These are phyloP conservation scores for Anguilla rostrata DNA, from an alignment of 2,113 vertebrate species.

Conservation along the genomic window DNA sequence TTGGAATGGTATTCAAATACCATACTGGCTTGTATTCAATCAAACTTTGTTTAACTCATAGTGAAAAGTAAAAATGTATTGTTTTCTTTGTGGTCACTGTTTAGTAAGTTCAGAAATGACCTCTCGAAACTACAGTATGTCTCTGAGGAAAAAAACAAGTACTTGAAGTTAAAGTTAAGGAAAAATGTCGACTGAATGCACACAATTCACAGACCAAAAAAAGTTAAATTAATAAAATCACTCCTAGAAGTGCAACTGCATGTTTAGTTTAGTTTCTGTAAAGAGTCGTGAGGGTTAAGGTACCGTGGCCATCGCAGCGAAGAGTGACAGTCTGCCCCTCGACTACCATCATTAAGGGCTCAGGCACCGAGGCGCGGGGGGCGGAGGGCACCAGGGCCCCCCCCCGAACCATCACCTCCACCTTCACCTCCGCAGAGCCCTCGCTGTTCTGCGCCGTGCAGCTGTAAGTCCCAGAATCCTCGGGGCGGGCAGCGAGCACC, in stretches of 20 bases:
- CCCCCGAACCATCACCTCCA: constrained; percentile 79
- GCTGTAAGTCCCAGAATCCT: constrained; percentile 84
- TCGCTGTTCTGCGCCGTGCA: constrained; percentile 81
- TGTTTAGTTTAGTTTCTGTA: background rate
- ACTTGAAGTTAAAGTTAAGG: background rate
- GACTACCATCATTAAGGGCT: constrained; percentile 72
- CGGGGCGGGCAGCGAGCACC: constrained; percentile 77
- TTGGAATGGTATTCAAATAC: no score
- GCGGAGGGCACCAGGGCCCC: constrained; percentile 51
- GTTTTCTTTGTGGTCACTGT: no score
- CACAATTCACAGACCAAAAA: background rate
- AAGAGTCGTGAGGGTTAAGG: background rate
- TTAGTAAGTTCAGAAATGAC: no score
- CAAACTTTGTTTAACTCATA: background rate
- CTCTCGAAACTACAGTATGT: no score
- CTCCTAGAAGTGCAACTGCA: background rate
- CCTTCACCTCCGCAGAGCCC: constrained; percentile 75
- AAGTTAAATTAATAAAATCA: no score
- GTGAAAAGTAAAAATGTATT: background rate
- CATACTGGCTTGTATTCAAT: no score
- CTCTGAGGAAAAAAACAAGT: no score
- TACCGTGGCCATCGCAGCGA: constrained; percentile 83
- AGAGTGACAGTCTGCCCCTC: constrained; percentile 79
- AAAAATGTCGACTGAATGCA: background rate
- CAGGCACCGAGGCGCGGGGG: constrained; percentile 69